Conservation (phyloP, 1,140 invertebrate genomes). For the Leptinotarsa texana region DNA sequence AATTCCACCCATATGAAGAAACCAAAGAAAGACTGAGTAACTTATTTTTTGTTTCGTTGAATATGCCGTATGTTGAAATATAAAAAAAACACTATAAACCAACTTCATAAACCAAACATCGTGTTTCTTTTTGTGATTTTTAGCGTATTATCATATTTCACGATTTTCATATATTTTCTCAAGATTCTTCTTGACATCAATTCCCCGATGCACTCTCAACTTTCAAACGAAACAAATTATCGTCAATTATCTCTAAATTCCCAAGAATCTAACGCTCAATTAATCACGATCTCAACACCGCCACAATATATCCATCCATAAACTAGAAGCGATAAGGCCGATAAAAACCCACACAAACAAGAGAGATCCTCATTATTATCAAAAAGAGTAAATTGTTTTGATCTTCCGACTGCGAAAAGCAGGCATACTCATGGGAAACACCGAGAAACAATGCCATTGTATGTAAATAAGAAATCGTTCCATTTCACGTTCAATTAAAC, state of each 20-base stretch:
- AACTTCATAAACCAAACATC: too few species aligned
- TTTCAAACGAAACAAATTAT: neutral
- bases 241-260: neutral
- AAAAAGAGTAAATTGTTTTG: neutral
- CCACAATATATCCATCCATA: neutral
- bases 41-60: too few species aligned
- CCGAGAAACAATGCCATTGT: neutral
- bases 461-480: neutral
- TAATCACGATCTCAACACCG: neutral
- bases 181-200: too few species aligned
- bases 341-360: slow-evolving; percentile 1
- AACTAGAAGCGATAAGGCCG: neutral
- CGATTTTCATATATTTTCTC: too few species aligned
- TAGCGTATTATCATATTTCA: too few species aligned
- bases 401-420: neutral
- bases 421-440: slow-evolving; percentile 1
- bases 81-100: too few species aligned
- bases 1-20: too few species aligned
- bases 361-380: neutral
- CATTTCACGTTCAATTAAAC: neutral
- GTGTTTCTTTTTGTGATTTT: too few species aligned
- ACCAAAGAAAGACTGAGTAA: too few species aligned
- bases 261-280: neutral
- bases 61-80: too few species aligned
- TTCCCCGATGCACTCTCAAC: neutral